Base-by-base conservation (phyloP, 2,888 invertebrate genomes). In the Agrilus biguttatus region DNA sequence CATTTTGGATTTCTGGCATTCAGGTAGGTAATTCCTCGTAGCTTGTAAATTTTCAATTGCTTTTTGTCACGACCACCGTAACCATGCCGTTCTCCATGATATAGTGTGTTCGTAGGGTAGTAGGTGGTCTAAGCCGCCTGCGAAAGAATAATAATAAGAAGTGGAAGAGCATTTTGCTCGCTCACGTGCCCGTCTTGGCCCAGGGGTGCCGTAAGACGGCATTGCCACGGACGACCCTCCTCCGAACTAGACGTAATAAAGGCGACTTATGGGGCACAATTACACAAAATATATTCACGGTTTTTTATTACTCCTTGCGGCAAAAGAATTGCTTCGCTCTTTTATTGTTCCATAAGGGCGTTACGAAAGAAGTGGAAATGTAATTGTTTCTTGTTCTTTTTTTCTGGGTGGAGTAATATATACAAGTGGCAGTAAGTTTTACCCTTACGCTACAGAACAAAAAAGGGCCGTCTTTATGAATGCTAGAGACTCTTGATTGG, bases 221-320 rank as follows among this genome's bases (percentile, higher is more conserved):
- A 63, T 62, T 61, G 63, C 63, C 61, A 56, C 59, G 57, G 58
- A 28, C 55, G 59, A 54, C 58, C 54, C 51, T 47, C 43, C 47
- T 49, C 51, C 54, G 58, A 61, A 60, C 61, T 61, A 59, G 58
- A 61, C 64, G 65, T 63, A 66, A 66, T 66, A 66, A 66, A 66
- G 60, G 62, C 65, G 63, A 65, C 65, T 66, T 65, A 66, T 63
- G 65, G 61, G 52, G 63, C 56, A 61, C 66, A 66, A 66, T 66
- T 66, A 66, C 66, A 65, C 65, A 64, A 65, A 65, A 66, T 66
- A 65, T 65, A 66, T 66, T 66, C 66, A 66, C 65, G 65, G 63
- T 65, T 66, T 66, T 66, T 66, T 66, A 66, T 65, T 53, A 63
- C 62, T 64, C 66, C 66, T 66, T 66, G 66, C 64, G 66, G 66